Evolutionary conservation across 1,140 invertebrate genomes (phyloP), one percentile per base, ranked within the genome.

Genomic region (Subanguina moxae): DNA sequence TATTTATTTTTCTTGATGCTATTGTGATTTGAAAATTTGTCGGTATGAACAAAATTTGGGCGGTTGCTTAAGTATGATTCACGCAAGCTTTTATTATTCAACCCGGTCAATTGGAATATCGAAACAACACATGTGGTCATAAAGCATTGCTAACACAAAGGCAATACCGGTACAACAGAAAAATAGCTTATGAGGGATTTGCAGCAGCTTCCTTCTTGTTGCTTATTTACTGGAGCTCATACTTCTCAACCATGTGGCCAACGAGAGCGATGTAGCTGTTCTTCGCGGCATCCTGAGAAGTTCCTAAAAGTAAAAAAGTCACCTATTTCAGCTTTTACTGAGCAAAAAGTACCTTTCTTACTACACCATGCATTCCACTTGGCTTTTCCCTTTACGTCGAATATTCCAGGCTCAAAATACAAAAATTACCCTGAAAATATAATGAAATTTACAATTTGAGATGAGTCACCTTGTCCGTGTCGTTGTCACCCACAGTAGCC

Each of bases 321-420:
- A n/a, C n/a, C n/a, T 38, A 11, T 3, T 38, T 38, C 32, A 3
- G 11, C 11, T 38, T 38, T 38, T 5, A 11, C 32, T 5, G 32
- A 38, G 32, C n/a, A 52, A 3, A 86, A 84, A 72, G 87, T 85
- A 78, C 93, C 92, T 84, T 92, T 94, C 83, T 88, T 90, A 23
- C 80, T 84, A 74, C 88, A 87, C 94, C 94, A 97, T 9, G 91
- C 88, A 79, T 95, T 90, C 91, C 93, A 97, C 83, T 97, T 97
- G 7, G 93, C 92, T 85, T 95, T 96, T 58, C 91, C 93, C 84
- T 92, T 94, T 68, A 95, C 87, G 84, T 96, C 93, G 15, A 96
- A 83, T 85, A 96, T 87, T 48, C 93, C 92, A 57, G 94, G 93
- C 76, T 90, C n/a, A 88, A 32, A 71, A 85, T 80, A 74, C 61